phyloP scores from a whole-genome alignment of 2,113 vertebrate species.

The Stigmatopora nigra region DNA sequence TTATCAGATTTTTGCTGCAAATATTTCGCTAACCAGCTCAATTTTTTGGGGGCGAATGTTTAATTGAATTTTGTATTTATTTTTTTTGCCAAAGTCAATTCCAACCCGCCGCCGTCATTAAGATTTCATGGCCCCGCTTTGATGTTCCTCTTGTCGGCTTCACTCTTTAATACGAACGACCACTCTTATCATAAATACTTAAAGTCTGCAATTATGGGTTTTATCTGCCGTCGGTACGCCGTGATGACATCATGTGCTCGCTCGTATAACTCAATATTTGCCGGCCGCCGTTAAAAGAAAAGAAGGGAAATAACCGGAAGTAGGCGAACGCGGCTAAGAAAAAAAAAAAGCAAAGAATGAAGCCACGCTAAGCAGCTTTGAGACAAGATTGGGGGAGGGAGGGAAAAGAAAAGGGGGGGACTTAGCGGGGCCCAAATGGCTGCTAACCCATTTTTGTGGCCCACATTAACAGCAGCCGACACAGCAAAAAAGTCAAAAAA shows the following conservation, averaged over 20 bases:
- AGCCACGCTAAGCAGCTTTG: constrained; percentile 40
- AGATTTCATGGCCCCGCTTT: constrained; percentile 5
- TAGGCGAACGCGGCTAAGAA: neutral
- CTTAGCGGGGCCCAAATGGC: constrained; percentile 30
- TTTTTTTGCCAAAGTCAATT: neutral
- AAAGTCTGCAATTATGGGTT: constrained; percentile 2
- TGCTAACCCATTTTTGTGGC: constrained; percentile 28
- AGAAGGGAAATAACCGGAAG: constrained; percentile 26
- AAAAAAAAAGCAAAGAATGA: neutral
- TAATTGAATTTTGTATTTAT: neutral
- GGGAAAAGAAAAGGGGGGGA: neutral
- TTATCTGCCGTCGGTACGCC: neutral
- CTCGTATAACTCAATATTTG: constrained; percentile 5
- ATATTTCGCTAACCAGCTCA: too few species aligned
- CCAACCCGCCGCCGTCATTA: neutral
- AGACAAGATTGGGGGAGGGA: constrained; percentile 25
- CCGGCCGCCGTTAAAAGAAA: neutral
- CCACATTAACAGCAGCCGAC: constrained; percentile 20
- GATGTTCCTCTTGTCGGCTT: constrained; percentile 2
- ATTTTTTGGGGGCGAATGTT: neutral
- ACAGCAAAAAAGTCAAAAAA: neutral
- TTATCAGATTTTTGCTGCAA: too few species aligned
- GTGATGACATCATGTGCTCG: neutral
- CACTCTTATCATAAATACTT: constrained; percentile 1
- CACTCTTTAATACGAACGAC: constrained; percentile 1